A percentile compares a stretch with the other conserved stretches of the same genome.
phyloP scores from a whole-genome alignment of 2,113 vertebrate genomes.

The Lucifuga dentata region DNA sequence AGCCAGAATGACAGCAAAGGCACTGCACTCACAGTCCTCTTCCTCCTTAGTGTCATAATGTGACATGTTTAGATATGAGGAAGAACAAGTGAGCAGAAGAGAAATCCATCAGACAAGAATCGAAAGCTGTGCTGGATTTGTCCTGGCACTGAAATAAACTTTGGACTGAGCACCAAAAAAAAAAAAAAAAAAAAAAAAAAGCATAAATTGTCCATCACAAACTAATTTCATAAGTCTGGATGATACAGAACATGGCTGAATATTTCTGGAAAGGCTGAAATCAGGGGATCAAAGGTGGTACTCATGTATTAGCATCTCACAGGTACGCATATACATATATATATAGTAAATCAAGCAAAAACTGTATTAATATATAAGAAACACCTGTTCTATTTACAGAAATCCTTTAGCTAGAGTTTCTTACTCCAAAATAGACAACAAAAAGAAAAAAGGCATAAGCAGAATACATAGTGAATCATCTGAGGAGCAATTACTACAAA shows the following conservation, averaged over 20 bases:
- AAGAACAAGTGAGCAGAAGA: not conserved
- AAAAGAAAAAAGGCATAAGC: constrained; percentile 32
- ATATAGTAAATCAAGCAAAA: constrained; percentile 39
- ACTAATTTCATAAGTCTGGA: constrained; percentile 28
- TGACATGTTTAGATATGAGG: not conserved
- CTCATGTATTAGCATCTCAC: no score
- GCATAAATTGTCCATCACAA: constrained; percentile 30
- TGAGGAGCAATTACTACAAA: constrained; percentile 54
- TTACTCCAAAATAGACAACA: constrained; percentile 34
- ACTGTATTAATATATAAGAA: constrained; percentile 39
- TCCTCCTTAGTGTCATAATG: not conserved
- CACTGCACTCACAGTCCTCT: constrained; percentile 1
- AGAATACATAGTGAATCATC: constrained; percentile 49
- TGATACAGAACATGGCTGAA: no score
- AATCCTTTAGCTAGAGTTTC: constrained; percentile 17
- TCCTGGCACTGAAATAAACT: constrained; percentile 20
- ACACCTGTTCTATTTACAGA: constrained; percentile 70
- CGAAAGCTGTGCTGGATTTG: constrained; percentile 1
- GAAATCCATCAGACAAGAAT: not conserved
- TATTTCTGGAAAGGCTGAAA: no score
- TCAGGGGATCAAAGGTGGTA: no score
- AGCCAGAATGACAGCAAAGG: constrained; percentile 13
- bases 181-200: no score
- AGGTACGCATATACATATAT: constrained; percentile 15
- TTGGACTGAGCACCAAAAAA: no score